phyloP scores from a whole-genome alignment of 2,888 invertebrate genomes.

The Eupithecia subfuscata region DNA sequence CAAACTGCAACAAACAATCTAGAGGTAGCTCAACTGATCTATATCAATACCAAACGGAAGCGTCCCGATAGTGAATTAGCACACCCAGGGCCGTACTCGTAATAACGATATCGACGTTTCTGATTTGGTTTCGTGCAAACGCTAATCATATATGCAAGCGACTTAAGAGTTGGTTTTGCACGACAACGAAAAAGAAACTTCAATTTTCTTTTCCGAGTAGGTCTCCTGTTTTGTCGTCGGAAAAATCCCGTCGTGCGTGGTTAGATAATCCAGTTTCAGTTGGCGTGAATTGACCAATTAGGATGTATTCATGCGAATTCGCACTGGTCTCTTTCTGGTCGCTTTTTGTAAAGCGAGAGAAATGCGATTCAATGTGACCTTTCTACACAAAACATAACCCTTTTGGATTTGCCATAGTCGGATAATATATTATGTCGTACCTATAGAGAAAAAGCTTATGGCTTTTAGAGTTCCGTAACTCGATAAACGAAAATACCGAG shows the following conservation, averaged over 20 bases:
- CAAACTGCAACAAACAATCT: not conserved
- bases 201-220: no score
- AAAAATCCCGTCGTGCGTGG: conserved; percentile 6
- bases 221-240: not conserved
- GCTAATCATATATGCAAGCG: no score
- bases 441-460: not conserved
- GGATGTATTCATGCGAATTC: conserved; percentile 17
- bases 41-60: not conserved
- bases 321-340: not conserved
- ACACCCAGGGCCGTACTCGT: not conserved
- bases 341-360: conserved; percentile 6
- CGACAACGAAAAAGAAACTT: no score
- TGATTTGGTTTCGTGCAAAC: no score
- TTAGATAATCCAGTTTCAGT: conserved; percentile 24
- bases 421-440: not conserved
- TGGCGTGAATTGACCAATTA: conserved; percentile 29
- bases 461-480: not conserved
- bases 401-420: not conserved
- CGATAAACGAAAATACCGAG: not conserved
- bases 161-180: no score
- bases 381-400: conserved; percentile 4
- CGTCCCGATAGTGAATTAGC: not conserved
- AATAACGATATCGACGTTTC: no score
- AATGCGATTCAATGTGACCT: not conserved
- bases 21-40: not conserved